phyloP scores from a whole-genome alignment of 2,113 vertebrate species.

The Alethe diademata region DNA sequence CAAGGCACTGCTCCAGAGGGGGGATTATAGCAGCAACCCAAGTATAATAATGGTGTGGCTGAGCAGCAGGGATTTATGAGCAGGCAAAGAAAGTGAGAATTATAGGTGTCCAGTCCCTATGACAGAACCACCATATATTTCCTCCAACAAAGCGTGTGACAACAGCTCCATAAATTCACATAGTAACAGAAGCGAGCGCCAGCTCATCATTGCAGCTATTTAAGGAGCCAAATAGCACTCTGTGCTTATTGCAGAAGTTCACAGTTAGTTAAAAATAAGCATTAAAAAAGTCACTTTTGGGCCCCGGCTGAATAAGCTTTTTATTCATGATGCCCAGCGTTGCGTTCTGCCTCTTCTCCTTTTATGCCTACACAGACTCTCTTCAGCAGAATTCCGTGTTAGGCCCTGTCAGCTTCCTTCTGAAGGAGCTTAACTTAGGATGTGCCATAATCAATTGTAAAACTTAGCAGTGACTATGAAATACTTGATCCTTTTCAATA shows the following conservation, averaged over 20 bases:
- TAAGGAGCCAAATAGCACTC: conserved; percentile 65
- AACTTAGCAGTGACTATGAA: conserved; percentile 9
- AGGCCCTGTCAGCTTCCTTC: background rate
- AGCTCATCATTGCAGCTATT: conserved; percentile 70
- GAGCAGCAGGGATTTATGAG: conserved; percentile 50
- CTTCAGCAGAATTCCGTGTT: background rate
- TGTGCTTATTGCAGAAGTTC: conserved; percentile 71
- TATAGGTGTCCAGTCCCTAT: conserved; percentile 64
- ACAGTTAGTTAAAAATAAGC: conserved; percentile 77
- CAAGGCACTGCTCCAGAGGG: background rate
- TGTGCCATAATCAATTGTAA: conserved; percentile 49
- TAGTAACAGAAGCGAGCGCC: conserved; percentile 66
- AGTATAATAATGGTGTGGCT: background rate
- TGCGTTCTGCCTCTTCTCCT: conserved; percentile 47
- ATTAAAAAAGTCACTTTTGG: conserved; percentile 64
- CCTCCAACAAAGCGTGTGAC: conserved; percentile 71
- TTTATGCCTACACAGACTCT: conserved; percentile 34
- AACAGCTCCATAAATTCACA: conserved; percentile 77
- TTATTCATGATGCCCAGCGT: conserved; percentile 56
- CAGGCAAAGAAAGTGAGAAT: conserved; percentile 35
- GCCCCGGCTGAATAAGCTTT: conserved; percentile 67
- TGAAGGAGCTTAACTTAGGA: background rate
- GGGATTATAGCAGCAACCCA: background rate
- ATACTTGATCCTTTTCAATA: conserved; percentile 18
- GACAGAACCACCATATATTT: conserved; percentile 62